These are phyloP conservation scores for Toxostoma redivivum DNA, from an alignment of 2,113 vertebrate species.

Conservation along the genomic window DNA sequence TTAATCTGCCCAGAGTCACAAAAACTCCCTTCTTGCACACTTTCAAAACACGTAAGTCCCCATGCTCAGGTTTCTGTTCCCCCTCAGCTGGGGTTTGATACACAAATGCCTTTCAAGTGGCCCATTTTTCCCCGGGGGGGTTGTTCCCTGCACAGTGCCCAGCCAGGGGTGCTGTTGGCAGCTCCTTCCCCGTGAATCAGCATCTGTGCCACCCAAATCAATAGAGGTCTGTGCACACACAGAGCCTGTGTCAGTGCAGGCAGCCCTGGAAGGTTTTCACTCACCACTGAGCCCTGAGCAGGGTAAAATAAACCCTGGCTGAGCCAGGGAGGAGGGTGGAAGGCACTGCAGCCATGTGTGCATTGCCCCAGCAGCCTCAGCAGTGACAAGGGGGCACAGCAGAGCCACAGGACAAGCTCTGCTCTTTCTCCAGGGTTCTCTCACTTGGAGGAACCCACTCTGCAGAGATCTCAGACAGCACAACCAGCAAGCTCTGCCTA, in stretches of 20 bases:
- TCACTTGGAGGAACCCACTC: neutral
- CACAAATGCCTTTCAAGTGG: neutral
- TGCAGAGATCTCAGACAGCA: neutral
- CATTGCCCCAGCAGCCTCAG: fast-evolving
- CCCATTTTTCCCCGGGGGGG: neutral
- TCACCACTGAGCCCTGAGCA: fast-evolving
- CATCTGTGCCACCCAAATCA: neutral
- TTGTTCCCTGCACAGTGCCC: neutral
- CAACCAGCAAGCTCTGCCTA: neutral
- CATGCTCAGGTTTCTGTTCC: neutral
- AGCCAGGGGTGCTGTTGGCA: neutral
- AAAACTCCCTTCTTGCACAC: neutral
- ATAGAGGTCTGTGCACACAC: neutral
- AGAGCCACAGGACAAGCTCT: neutral
- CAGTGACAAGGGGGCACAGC: neutral
- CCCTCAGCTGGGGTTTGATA: neutral
- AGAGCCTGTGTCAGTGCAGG: neutral
- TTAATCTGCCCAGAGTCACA: neutral
- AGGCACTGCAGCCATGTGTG: neutral
- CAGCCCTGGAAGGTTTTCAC: neutral
- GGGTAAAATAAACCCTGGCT: neutral
- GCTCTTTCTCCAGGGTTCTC: neutral
- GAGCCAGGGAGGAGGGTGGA: neutral
- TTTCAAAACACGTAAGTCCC: neutral
- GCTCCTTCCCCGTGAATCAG: neutral